These are phyloP conservation scores for Opisthograptis luteolata DNA, from an alignment of 2,888 invertebrate genomes.

Conservation along the genomic window DNA sequence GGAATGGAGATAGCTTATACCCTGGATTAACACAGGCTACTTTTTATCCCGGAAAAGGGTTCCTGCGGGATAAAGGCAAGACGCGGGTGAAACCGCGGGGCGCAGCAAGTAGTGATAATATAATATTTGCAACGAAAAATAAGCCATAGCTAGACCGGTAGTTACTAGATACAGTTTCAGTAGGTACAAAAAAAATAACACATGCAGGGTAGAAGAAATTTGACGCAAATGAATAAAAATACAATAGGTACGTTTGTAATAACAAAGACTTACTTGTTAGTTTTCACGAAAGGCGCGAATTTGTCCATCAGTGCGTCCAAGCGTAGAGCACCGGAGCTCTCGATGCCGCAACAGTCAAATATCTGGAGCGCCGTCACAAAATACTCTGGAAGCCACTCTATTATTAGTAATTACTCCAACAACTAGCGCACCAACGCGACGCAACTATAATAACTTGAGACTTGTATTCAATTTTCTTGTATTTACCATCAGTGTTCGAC, in stretches of 20 bases:
- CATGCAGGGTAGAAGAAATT: too few species aligned
- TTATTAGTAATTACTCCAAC: slow-evolving; percentile 53
- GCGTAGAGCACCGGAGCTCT: slow-evolving; percentile 61
- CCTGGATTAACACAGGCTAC: too few species aligned
- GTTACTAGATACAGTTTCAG: too few species aligned
- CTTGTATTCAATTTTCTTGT: not conserved
- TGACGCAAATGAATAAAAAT: not conserved
- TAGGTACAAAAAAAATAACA: too few species aligned
- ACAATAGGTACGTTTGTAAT: too few species aligned
- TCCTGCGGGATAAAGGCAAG: too few species aligned
- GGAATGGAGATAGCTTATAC: too few species aligned
- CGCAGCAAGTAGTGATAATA: too few species aligned
- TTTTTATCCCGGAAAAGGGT: too few species aligned
- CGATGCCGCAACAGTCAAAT: slow-evolving; percentile 73
- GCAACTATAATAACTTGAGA: slow-evolving; percentile 58
- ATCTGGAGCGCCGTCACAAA: slow-evolving; percentile 73
- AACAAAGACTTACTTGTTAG: slow-evolving; percentile 78
- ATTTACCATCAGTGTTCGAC: slow-evolving; percentile 66
- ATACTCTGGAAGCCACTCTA: slow-evolving; percentile 68
- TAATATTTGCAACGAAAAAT: too few species aligned
- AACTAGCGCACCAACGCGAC: slow-evolving; percentile 65
- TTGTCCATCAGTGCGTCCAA: slow-evolving; percentile 75
- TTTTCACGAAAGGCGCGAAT: slow-evolving; percentile 73
- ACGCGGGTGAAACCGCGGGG: too few species aligned
- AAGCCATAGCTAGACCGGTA: too few species aligned